A percentile compares a stretch with the other conserved stretches of the same genome.
Conservation (phyloP, 1,140 invertebrate species). For the Marisa cornuarietis region DNA sequence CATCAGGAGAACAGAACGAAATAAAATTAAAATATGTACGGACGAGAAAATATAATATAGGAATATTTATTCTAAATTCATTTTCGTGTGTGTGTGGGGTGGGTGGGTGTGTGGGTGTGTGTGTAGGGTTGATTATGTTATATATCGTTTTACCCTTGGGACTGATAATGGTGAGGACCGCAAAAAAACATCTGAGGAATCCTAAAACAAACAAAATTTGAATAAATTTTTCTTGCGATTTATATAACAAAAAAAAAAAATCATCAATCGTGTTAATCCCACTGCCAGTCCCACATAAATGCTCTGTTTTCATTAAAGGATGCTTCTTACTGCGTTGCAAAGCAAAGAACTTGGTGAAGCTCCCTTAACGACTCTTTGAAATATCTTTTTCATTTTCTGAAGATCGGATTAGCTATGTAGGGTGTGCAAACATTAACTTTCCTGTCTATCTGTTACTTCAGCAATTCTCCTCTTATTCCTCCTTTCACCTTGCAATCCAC, state of each 20-base stretch:
- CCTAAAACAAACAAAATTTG: too few species aligned
- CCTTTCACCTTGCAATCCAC: neutral
- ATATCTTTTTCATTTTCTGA: too few species aligned
- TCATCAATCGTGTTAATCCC: too few species aligned
- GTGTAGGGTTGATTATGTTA: neutral
- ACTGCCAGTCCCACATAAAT: too few species aligned
- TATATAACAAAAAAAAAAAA: neutral
- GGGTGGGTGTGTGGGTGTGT: neutral
- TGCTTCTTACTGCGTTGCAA: too few species aligned
- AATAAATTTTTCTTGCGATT: too few species aligned
- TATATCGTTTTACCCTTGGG: neutral
- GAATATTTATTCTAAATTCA: neutral
- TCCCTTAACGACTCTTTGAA: too few species aligned
- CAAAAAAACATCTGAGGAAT: too few species aligned
- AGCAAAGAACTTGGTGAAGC: too few species aligned
- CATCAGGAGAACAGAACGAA: neutral
- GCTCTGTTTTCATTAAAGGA: too few species aligned
- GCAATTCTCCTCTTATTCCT: neutral
- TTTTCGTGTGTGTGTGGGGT: neutral
- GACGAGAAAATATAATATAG: neutral
- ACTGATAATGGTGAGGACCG: neutral
- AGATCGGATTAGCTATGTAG: too few species aligned
- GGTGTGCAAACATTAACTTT: too few species aligned
- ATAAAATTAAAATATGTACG: neutral
- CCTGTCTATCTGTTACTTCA: neutral